Conservation (phyloP, 2,113 vertebrate genomes). For the Tautogolabrus adspersus region DNA sequence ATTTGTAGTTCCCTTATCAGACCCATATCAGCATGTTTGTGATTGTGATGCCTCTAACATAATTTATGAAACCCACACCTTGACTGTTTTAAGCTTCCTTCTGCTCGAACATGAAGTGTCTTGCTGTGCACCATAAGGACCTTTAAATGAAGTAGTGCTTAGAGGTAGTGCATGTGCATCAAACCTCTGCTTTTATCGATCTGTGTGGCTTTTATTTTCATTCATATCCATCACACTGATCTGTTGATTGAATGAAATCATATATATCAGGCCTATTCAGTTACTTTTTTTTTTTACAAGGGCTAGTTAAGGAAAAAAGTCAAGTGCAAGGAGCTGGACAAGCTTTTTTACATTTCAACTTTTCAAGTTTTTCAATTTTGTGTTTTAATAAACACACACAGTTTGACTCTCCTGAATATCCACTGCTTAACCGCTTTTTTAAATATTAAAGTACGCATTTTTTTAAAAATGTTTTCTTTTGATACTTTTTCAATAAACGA, state of each 20-base stretch:
- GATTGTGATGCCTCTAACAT: constrained; percentile 26
- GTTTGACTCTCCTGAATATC: no score
- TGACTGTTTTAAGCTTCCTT: constrained; percentile 27
- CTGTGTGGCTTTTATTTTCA: constrained; percentile 17
- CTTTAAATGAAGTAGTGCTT: constrained; percentile 14
- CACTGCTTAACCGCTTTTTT: no score
- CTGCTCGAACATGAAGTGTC: not conserved
- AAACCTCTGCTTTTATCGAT: constrained; percentile 1
- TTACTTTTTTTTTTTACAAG: not conserved
- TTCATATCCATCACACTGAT: constrained; percentile 3
- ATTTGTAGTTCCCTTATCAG: constrained; percentile 23
- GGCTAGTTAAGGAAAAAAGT: no score
- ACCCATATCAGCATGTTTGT: constrained; percentile 29
- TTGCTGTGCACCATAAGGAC: constrained; percentile 25
- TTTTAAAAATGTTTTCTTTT: no score
- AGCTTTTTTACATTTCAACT: no score
- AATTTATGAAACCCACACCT: constrained; percentile 24
- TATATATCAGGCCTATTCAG: not conserved
- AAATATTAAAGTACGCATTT: no score
- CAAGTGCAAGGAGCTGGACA: no score
- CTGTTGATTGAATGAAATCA: not conserved
- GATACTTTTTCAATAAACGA: no score
- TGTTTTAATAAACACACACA: not conserved
- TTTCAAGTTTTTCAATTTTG: no score
- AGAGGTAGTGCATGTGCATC: constrained; percentile 40